Percentiles rank a stretch among this genome's conserved stretches.
Conservation (phyloP, 2,113 vertebrate species). For the Larimichthys polyactis region DNA sequence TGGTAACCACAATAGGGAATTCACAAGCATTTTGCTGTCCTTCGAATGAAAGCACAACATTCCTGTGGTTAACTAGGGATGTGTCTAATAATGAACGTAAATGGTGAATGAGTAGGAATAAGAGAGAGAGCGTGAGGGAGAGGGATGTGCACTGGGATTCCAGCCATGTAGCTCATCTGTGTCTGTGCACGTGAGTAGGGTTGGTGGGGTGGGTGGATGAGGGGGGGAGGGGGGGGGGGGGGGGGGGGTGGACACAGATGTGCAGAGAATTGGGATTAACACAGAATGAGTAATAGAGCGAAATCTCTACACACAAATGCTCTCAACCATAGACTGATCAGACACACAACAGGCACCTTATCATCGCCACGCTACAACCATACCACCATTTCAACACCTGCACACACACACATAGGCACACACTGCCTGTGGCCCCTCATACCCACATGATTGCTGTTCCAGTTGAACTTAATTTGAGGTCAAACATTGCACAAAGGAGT, state of each 20-base stretch:
- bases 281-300: conserved; percentile 63
- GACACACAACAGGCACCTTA: conserved; percentile 26
- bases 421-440: conserved; percentile 14
- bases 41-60: conserved; percentile 1
- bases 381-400: conserved; percentile 54
- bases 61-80: conserved; percentile 23
- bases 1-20: not conserved
- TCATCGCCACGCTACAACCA: conserved; percentile 9
- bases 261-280: conserved; percentile 76
- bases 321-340: conserved; percentile 40
- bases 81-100: conserved; percentile 36
- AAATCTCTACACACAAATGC: conserved; percentile 48
- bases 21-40: not conserved
- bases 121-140: conserved; percentile 3
- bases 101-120: conserved; percentile 32
- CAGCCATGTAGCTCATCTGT: conserved; percentile 74
- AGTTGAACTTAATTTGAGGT: conserved; percentile 35
- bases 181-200: conserved; percentile 71
- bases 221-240: conserved; percentile 1
- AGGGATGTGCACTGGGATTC: conserved; percentile 61
- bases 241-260: conserved; percentile 68
- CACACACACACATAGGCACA: conserved; percentile 9
- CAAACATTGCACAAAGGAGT: conserved; percentile 14
- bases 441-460: conserved; percentile 32
- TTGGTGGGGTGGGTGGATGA: too few relatives aligned